Evolutionary conservation across 1,140 invertebrate species (phyloP), one percentile per base, ranked within the genome.

Genomic region (Drosophila sturtevanti): DNA sequence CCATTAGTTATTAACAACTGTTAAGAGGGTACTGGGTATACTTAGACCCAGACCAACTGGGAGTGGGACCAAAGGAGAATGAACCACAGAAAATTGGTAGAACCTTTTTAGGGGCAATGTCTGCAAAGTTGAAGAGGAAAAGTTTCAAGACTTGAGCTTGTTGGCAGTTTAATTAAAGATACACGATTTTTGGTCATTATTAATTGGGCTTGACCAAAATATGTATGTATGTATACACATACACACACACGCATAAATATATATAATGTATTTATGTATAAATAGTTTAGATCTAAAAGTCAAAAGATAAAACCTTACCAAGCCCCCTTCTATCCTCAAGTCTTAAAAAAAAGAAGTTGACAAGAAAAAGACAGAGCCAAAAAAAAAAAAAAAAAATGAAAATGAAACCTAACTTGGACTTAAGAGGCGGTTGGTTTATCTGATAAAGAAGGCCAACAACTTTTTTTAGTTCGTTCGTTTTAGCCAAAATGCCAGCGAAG

Each of bases 401-500:
- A 71, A 60, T 59, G 63, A 72, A 70, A 58, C 37, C 78, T 81
- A 81, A 81, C 78, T 73, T 81, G 68, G 63, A 77, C 68, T 81
- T 81, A 81, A 81, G 73, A 81, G 63, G 72, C 75, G 72, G 63
- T 52, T 31, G 22, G 74, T 68, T 51, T 61, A 59, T 56, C 61
- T n/a, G 54, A 67, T 34, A 61, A 11, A 63, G 48, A 81, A 81
- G 79, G 79, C 79, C 81, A 81, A 80, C 79, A 81, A 81, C 79
- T 81, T 81, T 61, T 75, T 75, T 55, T 14, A 44, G 44, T 67
- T 24, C 6, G 38, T 35, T 61, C 38, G 21, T 27, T 78, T 73
- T 81, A 63, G 71, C 73, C 79, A 81, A 81, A 48, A 81, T 81
- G 79, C 79, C 79, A 81, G 55, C 70, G 79, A 81, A 81, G 79